phyloP scores from a whole-genome alignment of 2,797 vertebrate genomes.

The Octomys mimax region DNA sequence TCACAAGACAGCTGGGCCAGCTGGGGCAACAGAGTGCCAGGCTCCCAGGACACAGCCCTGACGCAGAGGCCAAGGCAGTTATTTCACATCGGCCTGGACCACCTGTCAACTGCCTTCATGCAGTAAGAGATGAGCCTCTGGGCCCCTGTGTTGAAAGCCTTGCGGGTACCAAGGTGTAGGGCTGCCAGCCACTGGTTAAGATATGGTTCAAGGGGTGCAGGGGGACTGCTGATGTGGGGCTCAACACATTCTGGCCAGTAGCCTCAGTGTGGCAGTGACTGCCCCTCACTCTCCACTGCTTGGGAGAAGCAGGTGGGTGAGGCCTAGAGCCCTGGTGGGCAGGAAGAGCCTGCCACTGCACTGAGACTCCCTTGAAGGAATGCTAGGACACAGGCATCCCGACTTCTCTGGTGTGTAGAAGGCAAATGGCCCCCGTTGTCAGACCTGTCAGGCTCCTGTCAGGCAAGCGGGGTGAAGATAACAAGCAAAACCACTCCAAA shows the following conservation, averaged over 20 bases:
- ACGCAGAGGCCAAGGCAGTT: neutral
- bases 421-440: neutral
- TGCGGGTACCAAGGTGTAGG: neutral
- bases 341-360: neutral
- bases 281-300: rapidly evolving
- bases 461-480: neutral
- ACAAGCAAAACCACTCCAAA: neutral
- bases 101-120: neutral
- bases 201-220: neutral
- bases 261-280: neutral
- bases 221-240: neutral
- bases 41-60: neutral
- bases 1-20: neutral
- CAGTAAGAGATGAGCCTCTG: neutral
- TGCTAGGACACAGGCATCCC: neutral
- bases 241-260: rapidly evolving
- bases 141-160: neutral
- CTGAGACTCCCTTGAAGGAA: neutral
- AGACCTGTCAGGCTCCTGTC: neutral
- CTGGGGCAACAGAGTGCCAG: slow-evolving; percentile 15
- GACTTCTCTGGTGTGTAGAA: neutral
- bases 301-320: neutral
- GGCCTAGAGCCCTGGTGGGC: too few species aligned
- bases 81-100: neutral
- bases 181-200: neutral